A percentile compares a stretch with the other conserved stretches of the same genome.
These are phyloP conservation scores for Sisor rabdophorus DNA, from an alignment of 2,113 vertebrate species.

Conservation along the genomic window DNA sequence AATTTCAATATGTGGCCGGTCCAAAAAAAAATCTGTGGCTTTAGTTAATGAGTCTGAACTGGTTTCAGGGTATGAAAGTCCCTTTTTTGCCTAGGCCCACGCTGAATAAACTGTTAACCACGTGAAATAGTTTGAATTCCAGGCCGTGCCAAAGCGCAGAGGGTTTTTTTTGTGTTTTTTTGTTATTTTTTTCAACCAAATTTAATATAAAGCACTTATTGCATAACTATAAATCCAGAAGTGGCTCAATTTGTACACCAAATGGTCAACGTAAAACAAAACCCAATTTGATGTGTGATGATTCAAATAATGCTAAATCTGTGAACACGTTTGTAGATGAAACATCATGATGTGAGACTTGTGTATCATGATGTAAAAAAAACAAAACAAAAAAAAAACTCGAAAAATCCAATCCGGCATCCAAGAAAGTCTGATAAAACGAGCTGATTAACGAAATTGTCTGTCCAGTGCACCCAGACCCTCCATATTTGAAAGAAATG, in stretches of 20 bases:
- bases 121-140: slow-evolving; percentile 47
- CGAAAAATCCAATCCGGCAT: slow-evolving; percentile 63
- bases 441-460: slow-evolving; percentile 39
- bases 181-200: neutral
- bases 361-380: slow-evolving; percentile 44
- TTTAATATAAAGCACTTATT: slow-evolving; percentile 57
- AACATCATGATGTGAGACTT: slow-evolving; percentile 38
- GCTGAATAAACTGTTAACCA: slow-evolving; percentile 50
- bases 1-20: neutral
- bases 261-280: slow-evolving; percentile 7
- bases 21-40: neutral
- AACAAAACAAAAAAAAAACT: too few relatives aligned
- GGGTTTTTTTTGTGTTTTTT: neutral
- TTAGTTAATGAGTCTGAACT: neutral
- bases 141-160: slow-evolving; percentile 41
- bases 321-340: slow-evolving; percentile 38
- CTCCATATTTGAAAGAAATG: neutral
- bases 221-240: slow-evolving; percentile 24
- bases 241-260: slow-evolving; percentile 40
- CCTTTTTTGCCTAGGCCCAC: slow-evolving; percentile 27
- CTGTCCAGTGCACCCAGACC: slow-evolving; percentile 39
- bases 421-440: slow-evolving; percentile 36
- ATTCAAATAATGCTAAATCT: slow-evolving; percentile 26
- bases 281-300: slow-evolving; percentile 48
- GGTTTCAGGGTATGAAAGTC: neutral